Evolutionary conservation across 2,888 invertebrate genomes (phyloP).

Genomic region (Molanna angustata): DNA sequence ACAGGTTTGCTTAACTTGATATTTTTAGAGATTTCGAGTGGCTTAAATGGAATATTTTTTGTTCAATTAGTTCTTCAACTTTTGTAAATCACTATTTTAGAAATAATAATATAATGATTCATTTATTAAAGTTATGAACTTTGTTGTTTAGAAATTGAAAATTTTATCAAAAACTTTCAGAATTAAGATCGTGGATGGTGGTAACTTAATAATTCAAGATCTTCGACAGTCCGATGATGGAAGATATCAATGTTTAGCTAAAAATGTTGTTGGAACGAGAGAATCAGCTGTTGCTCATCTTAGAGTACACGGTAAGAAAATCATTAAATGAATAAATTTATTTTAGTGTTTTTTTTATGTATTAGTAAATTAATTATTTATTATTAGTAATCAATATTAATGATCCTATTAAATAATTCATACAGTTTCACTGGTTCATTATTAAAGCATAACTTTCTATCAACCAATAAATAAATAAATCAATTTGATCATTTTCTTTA

Average conservation of each 20-base stretch:
- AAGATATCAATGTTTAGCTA: constrained; percentile 77
- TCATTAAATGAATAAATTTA: too few species aligned
- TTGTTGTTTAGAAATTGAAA: too few species aligned
- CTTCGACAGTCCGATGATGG: constrained; percentile 76
- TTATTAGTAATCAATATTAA: too few species aligned
- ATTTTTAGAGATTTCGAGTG: too few species aligned
- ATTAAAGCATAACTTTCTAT: too few species aligned
- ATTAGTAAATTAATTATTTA: not conserved
- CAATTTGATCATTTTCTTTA: not conserved
- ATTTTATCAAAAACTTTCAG: too few species aligned
- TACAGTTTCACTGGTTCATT: not conserved
- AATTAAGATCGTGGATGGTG: constrained; percentile 74
- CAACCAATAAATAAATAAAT: not conserved
- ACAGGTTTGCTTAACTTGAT: too few species aligned
- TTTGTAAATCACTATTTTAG: not conserved
- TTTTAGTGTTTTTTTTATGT: not conserved
- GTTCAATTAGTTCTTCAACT: not conserved
- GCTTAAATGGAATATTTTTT: not conserved
- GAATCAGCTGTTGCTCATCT: constrained; percentile 72
- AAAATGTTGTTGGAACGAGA: constrained; percentile 75
- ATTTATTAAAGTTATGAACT: too few species aligned
- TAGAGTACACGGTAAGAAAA: constrained; percentile 67
- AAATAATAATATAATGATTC: not conserved
- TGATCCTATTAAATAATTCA: too few species aligned
- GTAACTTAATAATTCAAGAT: constrained; percentile 78